phyloP scores from a whole-genome alignment of 2,113 vertebrate genomes.

The Lycocorax pyrrhopterus region DNA sequence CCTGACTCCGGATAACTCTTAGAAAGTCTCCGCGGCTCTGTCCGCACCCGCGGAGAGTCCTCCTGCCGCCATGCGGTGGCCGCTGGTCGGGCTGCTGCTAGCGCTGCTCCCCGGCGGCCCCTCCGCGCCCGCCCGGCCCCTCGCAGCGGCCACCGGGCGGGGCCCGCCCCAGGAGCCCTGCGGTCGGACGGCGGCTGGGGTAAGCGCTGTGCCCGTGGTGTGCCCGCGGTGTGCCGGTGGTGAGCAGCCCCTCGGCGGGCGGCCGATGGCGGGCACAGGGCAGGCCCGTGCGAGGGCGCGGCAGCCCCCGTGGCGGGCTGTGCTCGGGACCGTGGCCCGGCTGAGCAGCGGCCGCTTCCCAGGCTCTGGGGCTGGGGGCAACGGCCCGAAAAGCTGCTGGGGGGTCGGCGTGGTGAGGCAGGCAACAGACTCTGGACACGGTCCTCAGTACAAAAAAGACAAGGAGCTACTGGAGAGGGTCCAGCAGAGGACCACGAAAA shows the following conservation, averaged over 20 bases:
- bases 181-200: background rate
- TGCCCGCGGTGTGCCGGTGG: background rate
- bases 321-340: background rate
- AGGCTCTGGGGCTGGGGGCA: accelerated
- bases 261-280: background rate
- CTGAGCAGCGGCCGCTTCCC: background rate
- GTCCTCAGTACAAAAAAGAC: background rate
- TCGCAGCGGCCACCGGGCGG: background rate
- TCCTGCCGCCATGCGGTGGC: background rate
- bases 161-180: background rate
- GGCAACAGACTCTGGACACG: background rate
- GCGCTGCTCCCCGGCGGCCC: background rate
- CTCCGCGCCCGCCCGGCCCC: background rate
- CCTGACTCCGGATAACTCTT: background rate
- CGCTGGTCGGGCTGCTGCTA: background rate
- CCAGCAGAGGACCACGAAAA: background rate
- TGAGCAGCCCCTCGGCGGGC: background rate
- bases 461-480: background rate
- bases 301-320: too few relatives aligned
- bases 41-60: background rate
- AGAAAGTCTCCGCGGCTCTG: background rate
- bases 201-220: background rate
- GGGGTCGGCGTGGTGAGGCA: background rate
- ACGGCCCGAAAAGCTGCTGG: accelerated
- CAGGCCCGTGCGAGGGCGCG: background rate